phyloP scores from a whole-genome alignment of 1,140 invertebrate genomes.

The Drosophila albomicans region DNA sequence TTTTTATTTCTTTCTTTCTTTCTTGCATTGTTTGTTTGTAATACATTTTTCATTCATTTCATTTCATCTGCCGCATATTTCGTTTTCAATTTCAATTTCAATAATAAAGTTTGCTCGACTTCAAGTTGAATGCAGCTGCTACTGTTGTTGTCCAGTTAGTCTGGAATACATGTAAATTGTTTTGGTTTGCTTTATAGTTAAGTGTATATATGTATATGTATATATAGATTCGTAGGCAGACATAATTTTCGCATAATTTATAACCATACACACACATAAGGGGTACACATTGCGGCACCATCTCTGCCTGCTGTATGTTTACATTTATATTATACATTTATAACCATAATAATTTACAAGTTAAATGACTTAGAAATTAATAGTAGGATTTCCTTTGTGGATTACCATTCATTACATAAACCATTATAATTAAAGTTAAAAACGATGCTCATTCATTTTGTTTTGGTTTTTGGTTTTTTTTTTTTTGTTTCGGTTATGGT shows the following conservation, averaged over 20 bases:
- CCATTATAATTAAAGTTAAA: constrained; percentile 82
- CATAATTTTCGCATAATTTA: constrained; percentile 63
- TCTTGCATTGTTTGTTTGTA: constrained; percentile 57
- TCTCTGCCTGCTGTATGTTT: constrained; percentile 24
- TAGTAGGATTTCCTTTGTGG: constrained; percentile 75
- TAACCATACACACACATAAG: constrained; percentile 49
- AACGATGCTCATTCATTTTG: constrained; percentile 50
- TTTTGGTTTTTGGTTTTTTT: constrained; percentile 19
- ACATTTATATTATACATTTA: constrained; percentile 79
- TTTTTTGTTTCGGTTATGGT: not conserved
- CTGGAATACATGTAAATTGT: constrained; percentile 39
- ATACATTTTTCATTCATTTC: constrained; percentile 54
- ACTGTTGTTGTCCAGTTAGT: constrained; percentile 52
- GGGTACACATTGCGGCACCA: constrained; percentile 1
- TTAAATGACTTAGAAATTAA: constrained; percentile 83
- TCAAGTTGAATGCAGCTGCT: constrained; percentile 61
- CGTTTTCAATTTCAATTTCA: constrained; percentile 59
- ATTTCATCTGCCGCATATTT: constrained; percentile 43
- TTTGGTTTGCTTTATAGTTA: constrained; percentile 5
- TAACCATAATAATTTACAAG: constrained; percentile 83
- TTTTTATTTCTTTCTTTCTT: constrained; percentile 51
- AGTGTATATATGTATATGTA: constrained; percentile 10
- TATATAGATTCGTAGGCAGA: constrained; percentile 60
- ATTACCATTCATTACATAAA: constrained; percentile 79
- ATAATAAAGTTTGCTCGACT: constrained; percentile 51